Evolutionary conservation across 2,888 invertebrate genomes (phyloP).

Genomic region (Sinotaia quadrata): DNA sequence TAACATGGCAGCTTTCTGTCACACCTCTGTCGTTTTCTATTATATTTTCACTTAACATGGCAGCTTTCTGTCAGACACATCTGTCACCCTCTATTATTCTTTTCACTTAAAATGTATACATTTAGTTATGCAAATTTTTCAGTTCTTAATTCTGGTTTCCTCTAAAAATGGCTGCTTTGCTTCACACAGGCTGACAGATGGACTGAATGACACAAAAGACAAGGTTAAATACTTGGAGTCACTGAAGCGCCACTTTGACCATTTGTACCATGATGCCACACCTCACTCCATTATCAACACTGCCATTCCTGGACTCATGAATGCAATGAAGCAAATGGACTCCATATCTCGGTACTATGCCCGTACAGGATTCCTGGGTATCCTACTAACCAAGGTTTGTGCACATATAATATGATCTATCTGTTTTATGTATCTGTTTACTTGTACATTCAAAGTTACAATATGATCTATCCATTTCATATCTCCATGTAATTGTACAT

Average conservation of each 20-base stretch:
- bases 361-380: conserved; percentile 69
- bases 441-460: no score
- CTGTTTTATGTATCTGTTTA: no score
- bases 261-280: conserved; percentile 67
- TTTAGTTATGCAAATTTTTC: no score
- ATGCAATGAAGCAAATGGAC: conserved; percentile 70
- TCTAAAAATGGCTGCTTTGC: conserved; percentile 1
- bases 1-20: no score
- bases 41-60: no score
- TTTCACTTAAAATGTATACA: no score
- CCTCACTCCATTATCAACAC: conserved; percentile 66
- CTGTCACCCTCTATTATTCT: no score
- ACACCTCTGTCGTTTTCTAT: no score
- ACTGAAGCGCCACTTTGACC: conserved; percentile 67
- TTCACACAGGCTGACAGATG: conserved; percentile 69
- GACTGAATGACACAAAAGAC: conserved; percentile 72
- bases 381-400: conserved; percentile 69
- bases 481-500: no score
- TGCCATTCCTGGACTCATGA: conserved; percentile 69
- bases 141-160: neutral
- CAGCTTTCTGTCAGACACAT: no score
- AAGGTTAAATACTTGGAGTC: conserved; percentile 72
- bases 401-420: no score
- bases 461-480: no score
- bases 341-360: conserved; percentile 71